Percentiles rank a stretch among this genome's conserved stretches.
Evolutionary conservation across 2,797 vertebrate genomes (phyloP).

Genomic region (Thalassophryne amazonica): DNA sequence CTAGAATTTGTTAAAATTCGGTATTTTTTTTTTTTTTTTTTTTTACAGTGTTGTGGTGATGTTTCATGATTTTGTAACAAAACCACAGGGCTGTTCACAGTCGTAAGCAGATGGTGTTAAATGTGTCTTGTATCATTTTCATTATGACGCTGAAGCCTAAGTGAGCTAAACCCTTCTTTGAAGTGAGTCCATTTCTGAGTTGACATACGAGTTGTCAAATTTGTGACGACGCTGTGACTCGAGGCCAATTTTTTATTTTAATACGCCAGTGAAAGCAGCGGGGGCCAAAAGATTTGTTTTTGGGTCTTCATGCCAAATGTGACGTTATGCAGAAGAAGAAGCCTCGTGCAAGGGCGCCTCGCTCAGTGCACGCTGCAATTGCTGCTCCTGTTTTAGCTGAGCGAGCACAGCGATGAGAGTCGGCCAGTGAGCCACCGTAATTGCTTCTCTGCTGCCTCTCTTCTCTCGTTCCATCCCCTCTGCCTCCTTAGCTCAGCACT

Average conservation of each 20-base stretch:
- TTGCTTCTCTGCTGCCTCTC: slow-evolving; percentile 37
- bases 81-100: no score
- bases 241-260: background rate
- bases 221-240: background rate
- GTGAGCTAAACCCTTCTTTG: no score
- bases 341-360: background rate
- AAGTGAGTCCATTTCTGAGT: no score
- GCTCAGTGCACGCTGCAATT: background rate
- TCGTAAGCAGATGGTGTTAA: no score
- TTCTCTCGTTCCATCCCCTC: slow-evolving; percentile 38
- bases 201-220: no score
- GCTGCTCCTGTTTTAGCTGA: slow-evolving; percentile 51
- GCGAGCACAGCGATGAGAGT: slow-evolving; percentile 51
- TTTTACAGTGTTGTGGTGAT: no score
- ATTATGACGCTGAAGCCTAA: no score
- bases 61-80: no score
- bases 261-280: background rate
- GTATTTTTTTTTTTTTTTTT: no score
- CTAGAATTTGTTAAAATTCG: no score
- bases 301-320: background rate
- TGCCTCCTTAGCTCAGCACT: slow-evolving; percentile 58
- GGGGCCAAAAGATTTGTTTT: background rate
- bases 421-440: slow-evolving; percentile 48
- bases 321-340: slow-evolving; percentile 20
- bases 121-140: no score